These are phyloP conservation scores for Dreissena polymorpha DNA, from an alignment of 1,140 invertebrate genomes.

Conservation along the genomic window DNA sequence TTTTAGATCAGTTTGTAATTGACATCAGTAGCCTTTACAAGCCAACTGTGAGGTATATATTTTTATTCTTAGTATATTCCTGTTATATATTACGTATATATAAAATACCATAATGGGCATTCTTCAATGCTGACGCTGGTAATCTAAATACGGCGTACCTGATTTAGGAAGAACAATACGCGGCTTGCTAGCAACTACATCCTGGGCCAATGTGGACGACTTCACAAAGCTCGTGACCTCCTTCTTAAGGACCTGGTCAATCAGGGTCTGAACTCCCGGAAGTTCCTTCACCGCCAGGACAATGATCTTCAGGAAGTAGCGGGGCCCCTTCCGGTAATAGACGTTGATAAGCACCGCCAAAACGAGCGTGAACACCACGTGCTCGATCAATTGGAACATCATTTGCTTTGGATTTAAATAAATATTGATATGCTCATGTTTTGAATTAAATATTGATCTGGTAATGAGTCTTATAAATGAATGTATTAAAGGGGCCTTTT, in stretches of 20 bases:
- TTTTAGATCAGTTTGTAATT: too few species aligned
- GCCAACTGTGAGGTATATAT: too few species aligned
- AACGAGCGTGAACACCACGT: constrained; percentile 64
- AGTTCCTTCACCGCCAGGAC: constrained; percentile 61
- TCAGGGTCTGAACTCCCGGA: constrained; percentile 62
- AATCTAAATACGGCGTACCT: constrained; percentile 36
- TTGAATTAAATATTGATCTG: too few species aligned
- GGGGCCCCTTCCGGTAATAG: constrained; percentile 61
- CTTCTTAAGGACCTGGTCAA: constrained; percentile 61
- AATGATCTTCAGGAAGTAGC: constrained; percentile 64
- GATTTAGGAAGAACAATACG: constrained; percentile 60
- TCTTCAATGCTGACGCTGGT: too few species aligned
- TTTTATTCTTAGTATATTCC: too few species aligned
- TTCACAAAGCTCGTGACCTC: constrained; percentile 71
- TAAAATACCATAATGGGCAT: too few species aligned
- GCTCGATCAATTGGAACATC: constrained; percentile 61
- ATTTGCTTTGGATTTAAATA: too few species aligned
- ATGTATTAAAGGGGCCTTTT: too few species aligned
- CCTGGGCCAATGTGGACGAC: constrained; percentile 62
- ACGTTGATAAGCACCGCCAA: constrained; percentile 63
- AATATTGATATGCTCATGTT: too few species aligned
- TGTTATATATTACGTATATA: too few species aligned
- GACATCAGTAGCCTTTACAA: too few species aligned
- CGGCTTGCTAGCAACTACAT: constrained; percentile 36
- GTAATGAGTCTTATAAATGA: too few species aligned